Base-by-base conservation (phyloP, 2,888 invertebrate genomes). In the Clusia tigrina region DNA sequence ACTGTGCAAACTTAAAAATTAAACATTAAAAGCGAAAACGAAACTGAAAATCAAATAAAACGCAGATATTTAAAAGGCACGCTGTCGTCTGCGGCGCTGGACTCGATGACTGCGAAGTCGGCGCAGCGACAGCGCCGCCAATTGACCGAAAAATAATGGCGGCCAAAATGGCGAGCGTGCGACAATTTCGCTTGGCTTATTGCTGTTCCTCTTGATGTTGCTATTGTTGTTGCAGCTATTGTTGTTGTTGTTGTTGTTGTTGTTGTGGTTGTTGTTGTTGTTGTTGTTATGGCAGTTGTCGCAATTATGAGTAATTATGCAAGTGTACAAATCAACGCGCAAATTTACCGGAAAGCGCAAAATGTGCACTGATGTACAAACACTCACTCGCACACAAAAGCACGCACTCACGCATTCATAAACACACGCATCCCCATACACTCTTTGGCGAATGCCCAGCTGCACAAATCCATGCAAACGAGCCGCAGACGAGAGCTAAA, bases 141-240 rank as follows among this genome's bases (percentile, higher is more conserved):
- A 64, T 64, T 62, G 64, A 66, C 54, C 59, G 63, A 60, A 62
- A 63, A 62, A 53, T 62, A 57, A 67, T 64, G 67, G 64, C 64
- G 64, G 58, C 60, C 64, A 67, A 67, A 67, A 67, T 67, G 67
- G 67, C 64, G 64, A 37, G 58, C n/a, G 52, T 20, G 56, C 18
- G 9, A 38, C 32, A 32, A 32, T 32, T 32, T 32, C 32, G 32
- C 32, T 32, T 12, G 32, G 32, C 32, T 9, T 9, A 5, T 32
- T n/a, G n/a, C n/a, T n/a, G n/a, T n/a, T n/a, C n/a, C n/a, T n/a
- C n/a, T n/a, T n/a, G n/a, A n/a, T n/a, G n/a, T n/a, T n/a, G n/a
- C n/a, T n/a, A n/a, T n/a, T n/a, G n/a, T n/a, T n/a, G n/a, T n/a
- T n/a, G n/a, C n/a, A n/a, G n/a, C n/a, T n/a, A n/a, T n/a, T n/a